phyloP scores from a whole-genome alignment of 2,113 vertebrate species.

The Coptodon rendalli region DNA sequence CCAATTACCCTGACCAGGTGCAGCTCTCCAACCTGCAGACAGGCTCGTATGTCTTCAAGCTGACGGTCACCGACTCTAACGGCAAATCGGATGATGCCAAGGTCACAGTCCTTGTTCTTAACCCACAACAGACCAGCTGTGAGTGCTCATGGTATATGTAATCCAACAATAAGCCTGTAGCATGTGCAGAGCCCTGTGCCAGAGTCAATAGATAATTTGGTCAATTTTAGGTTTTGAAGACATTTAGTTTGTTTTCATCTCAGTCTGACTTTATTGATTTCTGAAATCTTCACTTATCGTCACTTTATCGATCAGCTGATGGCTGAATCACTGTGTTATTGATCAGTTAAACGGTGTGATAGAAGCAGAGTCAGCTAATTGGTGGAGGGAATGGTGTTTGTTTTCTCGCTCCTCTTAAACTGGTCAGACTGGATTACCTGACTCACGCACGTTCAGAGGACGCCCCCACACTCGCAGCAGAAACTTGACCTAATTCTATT shows the following conservation, averaged over 20 bases:
- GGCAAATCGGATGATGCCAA: conserved; percentile 55
- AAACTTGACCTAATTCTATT: neutral
- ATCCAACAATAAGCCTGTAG: neutral
- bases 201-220: neutral
- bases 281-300: neutral
- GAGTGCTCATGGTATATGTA: conserved; percentile 51
- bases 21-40: conserved; percentile 71
- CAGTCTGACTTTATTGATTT: neutral
- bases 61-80: conserved; percentile 71
- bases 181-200: neutral
- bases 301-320: neutral
- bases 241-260: neutral
- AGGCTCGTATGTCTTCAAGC: conserved; percentile 78
- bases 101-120: conserved; percentile 78
- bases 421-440: conserved; percentile 11
- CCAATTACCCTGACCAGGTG: conserved; percentile 60
- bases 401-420: neutral
- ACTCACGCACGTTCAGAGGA: neutral
- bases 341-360: neutral
- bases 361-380: neutral
- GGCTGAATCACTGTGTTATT: neutral
- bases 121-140: conserved; percentile 75
- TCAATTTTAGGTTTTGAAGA: neutral
- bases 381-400: neutral
- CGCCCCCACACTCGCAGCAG: neutral